Percentiles rank a stretch among this genome's conserved stretches.
Conservation (phyloP, 2,797 vertebrate genomes). For the Tauraco hartlaubi region DNA sequence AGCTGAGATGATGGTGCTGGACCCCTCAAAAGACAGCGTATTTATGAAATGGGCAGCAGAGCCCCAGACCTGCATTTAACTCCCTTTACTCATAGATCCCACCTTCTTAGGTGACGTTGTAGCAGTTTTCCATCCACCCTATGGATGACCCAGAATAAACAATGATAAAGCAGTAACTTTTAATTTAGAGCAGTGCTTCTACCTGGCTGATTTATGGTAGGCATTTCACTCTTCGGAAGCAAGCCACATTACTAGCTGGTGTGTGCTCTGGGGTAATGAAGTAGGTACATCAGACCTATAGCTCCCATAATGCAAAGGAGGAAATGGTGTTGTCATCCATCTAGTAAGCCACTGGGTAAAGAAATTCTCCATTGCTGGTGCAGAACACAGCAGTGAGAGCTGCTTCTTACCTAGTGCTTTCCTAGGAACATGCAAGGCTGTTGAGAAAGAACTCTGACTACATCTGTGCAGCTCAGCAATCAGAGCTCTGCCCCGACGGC, state of each 20-base stretch:
- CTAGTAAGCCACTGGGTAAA: background rate
- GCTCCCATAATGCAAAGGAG: background rate
- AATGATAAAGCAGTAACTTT: background rate
- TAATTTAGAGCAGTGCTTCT: background rate
- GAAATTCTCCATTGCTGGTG: background rate
- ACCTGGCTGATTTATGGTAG: background rate
- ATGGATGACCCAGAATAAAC: background rate
- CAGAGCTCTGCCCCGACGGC: background rate
- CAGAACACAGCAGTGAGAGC: background rate
- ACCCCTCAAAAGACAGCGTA: background rate
- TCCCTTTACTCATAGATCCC: background rate
- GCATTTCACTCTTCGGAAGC: background rate
- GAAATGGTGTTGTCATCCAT: background rate
- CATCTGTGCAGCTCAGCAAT: background rate
- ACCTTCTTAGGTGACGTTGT: accelerated
- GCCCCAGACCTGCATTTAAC: background rate
- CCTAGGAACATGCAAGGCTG: background rate
- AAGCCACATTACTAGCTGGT: background rate
- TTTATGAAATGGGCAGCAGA: background rate
- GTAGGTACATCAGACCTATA: background rate
- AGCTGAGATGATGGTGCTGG: background rate
- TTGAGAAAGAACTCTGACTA: background rate
- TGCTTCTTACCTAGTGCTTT: background rate
- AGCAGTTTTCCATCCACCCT: background rate
- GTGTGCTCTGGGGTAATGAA: background rate